Percentiles rank a stretch among this genome's conserved stretches.
Conservation (phyloP, 2,113 vertebrate species). For the Chiloscyllium plagiosum region DNA sequence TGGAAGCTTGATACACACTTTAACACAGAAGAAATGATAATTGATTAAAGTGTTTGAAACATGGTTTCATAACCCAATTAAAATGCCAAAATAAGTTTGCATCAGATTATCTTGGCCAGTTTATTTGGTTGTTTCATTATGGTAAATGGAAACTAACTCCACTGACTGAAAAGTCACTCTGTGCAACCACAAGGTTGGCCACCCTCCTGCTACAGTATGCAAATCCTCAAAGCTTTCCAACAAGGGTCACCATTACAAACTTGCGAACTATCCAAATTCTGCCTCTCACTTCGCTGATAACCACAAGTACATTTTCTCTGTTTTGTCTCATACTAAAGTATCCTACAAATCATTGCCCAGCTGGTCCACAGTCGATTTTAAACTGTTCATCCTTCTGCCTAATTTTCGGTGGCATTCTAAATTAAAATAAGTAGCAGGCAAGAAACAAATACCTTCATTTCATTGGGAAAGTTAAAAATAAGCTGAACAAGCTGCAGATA, state of each 20-base stretch:
- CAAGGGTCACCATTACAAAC: neutral
- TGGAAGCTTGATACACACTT: neutral
- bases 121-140: neutral
- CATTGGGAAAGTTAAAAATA: neutral
- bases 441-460: neutral
- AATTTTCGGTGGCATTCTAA: neutral
- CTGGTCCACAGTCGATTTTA: neutral
- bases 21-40: neutral
- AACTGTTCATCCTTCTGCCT: neutral
- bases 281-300: neutral
- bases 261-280: neutral
- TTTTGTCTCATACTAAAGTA: neutral
- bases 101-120: neutral
- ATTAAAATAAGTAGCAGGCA: neutral
- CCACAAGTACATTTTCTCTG: neutral
- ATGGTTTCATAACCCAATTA: neutral
- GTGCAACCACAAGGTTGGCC: neutral
- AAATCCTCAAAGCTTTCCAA: neutral
- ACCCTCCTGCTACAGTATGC: neutral
- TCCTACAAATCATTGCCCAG: neutral
- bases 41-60: neutral
- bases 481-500: neutral
- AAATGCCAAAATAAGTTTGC: neutral
- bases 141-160: neutral
- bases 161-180: neutral